These are phyloP conservation scores for Petrophora chlorosata DNA, from an alignment of 2,888 invertebrate genomes.

Conservation along the genomic window DNA sequence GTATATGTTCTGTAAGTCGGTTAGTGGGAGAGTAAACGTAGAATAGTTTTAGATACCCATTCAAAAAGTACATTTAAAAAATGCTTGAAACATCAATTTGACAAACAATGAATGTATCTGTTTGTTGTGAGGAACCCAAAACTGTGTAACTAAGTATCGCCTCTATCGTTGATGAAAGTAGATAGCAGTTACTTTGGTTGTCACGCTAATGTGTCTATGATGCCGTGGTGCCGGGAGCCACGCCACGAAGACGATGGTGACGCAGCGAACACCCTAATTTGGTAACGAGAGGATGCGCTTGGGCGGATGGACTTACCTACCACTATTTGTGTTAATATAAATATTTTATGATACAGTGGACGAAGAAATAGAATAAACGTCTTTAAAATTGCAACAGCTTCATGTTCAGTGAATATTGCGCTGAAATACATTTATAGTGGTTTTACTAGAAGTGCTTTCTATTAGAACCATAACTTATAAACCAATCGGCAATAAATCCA, in stretches of 20 bases:
- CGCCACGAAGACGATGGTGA: slow-evolving; percentile 19
- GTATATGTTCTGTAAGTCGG: too few relatives aligned
- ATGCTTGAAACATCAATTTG: too few relatives aligned
- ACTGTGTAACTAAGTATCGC: background rate
- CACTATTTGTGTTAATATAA: background rate
- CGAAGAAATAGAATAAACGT: too few relatives aligned
- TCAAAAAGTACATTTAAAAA: too few relatives aligned
- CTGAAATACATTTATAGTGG: background rate
- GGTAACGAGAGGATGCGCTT: slow-evolving; percentile 11
- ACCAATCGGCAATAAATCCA: slow-evolving; percentile 15
- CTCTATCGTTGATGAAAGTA: slow-evolving; percentile 4
- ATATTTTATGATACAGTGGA: too few relatives aligned
- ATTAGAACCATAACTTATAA: slow-evolving; percentile 4
- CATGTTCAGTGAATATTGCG: too few relatives aligned
- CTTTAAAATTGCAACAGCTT: too few relatives aligned
- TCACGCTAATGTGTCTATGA: slow-evolving; percentile 24
- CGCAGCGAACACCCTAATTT: slow-evolving; percentile 14
- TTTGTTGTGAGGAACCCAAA: too few relatives aligned
- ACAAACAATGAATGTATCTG: too few relatives aligned
- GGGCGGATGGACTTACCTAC: background rate
- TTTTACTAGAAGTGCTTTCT: background rate
- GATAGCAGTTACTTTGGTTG: slow-evolving; percentile 16
- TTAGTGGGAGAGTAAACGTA: too few relatives aligned
- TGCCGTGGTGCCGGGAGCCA: slow-evolving; percentile 24
- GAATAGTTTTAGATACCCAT: too few relatives aligned